Conservation (phyloP, 2,888 invertebrate genomes). For the Zygaena filipendulae region DNA sequence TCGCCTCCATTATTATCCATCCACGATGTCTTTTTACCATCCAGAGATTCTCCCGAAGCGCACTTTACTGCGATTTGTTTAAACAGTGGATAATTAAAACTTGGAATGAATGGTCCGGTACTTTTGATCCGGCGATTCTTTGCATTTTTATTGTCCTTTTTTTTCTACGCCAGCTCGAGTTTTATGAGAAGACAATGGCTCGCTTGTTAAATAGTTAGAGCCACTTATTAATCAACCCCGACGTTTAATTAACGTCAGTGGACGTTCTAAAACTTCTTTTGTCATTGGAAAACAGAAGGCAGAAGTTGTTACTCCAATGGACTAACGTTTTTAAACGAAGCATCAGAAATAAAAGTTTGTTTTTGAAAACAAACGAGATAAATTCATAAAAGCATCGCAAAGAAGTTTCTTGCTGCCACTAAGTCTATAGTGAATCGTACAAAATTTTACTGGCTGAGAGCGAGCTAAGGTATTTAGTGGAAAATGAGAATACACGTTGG, state of each 20-base stretch:
- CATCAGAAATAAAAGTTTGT: too few relatives aligned
- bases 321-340: too few relatives aligned
- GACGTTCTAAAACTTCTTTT: too few relatives aligned
- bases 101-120: slow-evolving; percentile 46
- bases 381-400: too few relatives aligned
- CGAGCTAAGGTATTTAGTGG: slow-evolving; percentile 37
- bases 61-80: slow-evolving; percentile 59
- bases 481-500: slow-evolving; percentile 22
- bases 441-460: slow-evolving; percentile 31
- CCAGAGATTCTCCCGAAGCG: slow-evolving; percentile 27
- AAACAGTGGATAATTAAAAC: slow-evolving; percentile 63
- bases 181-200: slow-evolving; percentile 49
- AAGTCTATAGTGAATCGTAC: too few relatives aligned
- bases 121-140: slow-evolving; percentile 48
- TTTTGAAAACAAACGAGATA: too few relatives aligned
- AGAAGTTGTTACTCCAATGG: too few relatives aligned
- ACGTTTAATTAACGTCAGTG: slow-evolving; percentile 53
- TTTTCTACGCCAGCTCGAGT: slow-evolving; percentile 34
- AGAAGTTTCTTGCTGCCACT: too few relatives aligned
- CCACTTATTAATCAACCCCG: slow-evolving; percentile 53
- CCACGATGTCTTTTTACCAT: slow-evolving; percentile 30
- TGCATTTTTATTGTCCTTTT: slow-evolving; percentile 35
- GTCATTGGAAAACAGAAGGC: too few relatives aligned
- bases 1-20: too few relatives aligned
- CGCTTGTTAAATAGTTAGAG: slow-evolving; percentile 52